Conservation (phyloP, 1,140 invertebrate genomes). For the Psix sp. region DNA sequence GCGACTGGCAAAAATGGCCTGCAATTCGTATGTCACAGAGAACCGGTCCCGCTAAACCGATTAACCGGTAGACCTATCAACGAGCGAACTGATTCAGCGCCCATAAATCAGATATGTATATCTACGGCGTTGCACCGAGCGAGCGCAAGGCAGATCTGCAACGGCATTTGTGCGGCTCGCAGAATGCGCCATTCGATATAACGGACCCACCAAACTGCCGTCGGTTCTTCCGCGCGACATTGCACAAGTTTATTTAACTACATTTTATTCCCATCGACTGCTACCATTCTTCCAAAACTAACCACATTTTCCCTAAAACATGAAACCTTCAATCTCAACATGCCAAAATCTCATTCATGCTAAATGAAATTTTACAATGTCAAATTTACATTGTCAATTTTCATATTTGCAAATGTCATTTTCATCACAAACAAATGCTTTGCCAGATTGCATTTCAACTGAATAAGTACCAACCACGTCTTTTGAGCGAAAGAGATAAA, state of each 20-base stretch:
- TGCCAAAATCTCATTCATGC: too few relatives aligned
- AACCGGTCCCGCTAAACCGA: conserved; percentile 37
- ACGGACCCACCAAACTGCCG: conserved; percentile 25
- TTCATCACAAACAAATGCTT: too few relatives aligned
- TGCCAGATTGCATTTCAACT: too few relatives aligned
- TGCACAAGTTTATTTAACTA: neutral
- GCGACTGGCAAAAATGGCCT: conserved; percentile 16
- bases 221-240: conserved; percentile 9
- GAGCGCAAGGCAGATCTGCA: conserved; percentile 16
- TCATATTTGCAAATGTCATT: too few relatives aligned
- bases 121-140: conserved; percentile 18
- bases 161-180: conserved; percentile 21
- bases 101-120: conserved; percentile 46
- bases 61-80: conserved; percentile 32
- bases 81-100: conserved; percentile 26
- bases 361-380: too few relatives aligned
- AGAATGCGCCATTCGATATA: conserved; percentile 20
- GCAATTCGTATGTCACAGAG: conserved; percentile 30
- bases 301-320: too few relatives aligned
- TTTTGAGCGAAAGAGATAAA: too few relatives aligned
- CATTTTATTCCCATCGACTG: too few relatives aligned
- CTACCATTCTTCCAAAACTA: too few relatives aligned
- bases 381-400: too few relatives aligned
- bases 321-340: too few relatives aligned
- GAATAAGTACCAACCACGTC: too few relatives aligned